A percentile compares a stretch with the other conserved stretches of the same genome.
These are phyloP conservation scores for Bagarius yarrelli DNA, from an alignment of 2,113 vertebrate genomes.

Conservation along the genomic window DNA sequence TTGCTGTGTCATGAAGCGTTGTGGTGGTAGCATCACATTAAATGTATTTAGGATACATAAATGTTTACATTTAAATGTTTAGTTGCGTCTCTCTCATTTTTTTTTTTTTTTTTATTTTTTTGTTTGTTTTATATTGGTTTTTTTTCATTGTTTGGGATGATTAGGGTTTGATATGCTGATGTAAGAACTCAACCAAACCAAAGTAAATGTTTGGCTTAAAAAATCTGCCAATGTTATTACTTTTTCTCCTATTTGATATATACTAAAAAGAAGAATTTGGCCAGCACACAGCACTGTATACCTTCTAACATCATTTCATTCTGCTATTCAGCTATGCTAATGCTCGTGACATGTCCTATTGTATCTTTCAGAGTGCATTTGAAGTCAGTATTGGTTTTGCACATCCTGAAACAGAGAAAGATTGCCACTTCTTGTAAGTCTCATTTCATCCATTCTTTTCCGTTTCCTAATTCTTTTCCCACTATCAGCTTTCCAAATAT, in stretches of 20 bases:
- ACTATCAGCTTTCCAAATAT: neutral
- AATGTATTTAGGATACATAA: no score
- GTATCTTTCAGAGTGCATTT: conserved; percentile 78
- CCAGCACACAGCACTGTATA: neutral
- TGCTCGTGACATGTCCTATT: neutral
- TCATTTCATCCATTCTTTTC: conserved; percentile 32
- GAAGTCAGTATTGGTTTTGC: conserved; percentile 90
- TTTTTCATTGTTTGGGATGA: neutral
- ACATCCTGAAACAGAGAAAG: conserved; percentile 85
- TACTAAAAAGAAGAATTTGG: neutral
- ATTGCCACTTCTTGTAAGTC: conserved; percentile 96
- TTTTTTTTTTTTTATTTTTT: neutral
- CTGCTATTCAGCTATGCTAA: neutral
- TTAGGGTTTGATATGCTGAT: neutral
- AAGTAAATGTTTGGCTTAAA: neutral
- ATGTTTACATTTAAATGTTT: no score
- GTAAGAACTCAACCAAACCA: neutral
- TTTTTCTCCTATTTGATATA: neutral
- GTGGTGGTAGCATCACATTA: neutral
- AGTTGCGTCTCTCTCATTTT: neutral
- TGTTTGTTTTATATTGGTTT: neutral
- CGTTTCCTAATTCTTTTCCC: neutral
- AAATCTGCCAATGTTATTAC: neutral
- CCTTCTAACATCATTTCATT: neutral
- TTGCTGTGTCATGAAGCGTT: neutral